These are phyloP conservation scores for Epizoanthus scotinus DNA, from an alignment of 92 coral and sea anemone genomes.

Conservation along the genomic window DNA sequence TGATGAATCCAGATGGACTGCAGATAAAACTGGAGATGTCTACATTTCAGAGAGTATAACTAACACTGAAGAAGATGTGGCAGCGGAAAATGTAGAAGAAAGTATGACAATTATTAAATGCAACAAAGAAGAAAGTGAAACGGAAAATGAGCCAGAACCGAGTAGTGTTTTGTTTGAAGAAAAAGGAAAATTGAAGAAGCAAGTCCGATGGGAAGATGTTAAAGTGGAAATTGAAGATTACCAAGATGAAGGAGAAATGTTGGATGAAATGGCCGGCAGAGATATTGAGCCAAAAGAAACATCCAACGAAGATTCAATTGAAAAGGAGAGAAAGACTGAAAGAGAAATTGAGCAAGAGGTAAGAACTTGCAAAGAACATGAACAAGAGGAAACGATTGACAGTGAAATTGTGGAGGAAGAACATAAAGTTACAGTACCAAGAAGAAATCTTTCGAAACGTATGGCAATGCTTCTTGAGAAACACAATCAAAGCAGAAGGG, in stretches of 20 bases:
- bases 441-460: slow-evolving; percentile 15
- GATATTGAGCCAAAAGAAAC: neutral
- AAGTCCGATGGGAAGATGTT: slow-evolving; percentile 30
- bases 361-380: neutral
- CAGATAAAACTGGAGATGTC: neutral
- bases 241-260: neutral
- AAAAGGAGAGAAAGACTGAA: neutral
- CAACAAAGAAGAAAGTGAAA: neutral
- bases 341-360: neutral
- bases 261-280: neutral
- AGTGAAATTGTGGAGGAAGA: neutral
- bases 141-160: neutral
- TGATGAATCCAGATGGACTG: neutral
- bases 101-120: neutral
- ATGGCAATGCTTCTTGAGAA: slow-evolving; percentile 31
- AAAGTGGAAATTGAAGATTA: slow-evolving; percentile 28
- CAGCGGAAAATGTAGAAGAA: neutral
- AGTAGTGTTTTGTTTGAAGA: slow-evolving; percentile 5
- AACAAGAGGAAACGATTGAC: neutral
- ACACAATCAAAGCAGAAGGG: slow-evolving; percentile 4
- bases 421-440: neutral
- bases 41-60: neutral
- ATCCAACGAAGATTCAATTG: neutral
- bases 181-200: slow-evolving; percentile 1
- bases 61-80: neutral